Base-by-base conservation (phyloP, 2,888 invertebrate genomes). In the Drepanosiphum platanoidis region DNA sequence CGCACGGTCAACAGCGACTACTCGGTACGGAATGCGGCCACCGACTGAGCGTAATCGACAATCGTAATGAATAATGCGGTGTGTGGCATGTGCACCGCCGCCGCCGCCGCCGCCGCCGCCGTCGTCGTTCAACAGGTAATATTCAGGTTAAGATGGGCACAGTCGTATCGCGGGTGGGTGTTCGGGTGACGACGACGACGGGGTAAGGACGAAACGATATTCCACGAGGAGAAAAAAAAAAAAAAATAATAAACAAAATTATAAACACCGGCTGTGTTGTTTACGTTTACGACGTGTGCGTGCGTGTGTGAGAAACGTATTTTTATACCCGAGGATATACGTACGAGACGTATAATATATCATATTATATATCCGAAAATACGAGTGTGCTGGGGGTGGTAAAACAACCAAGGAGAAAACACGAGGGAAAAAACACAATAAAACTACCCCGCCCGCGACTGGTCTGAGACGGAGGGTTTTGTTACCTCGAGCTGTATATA, bases 101-200 rank as follows among this genome's bases (percentile, higher is more conserved):
- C 52, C 58, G 36, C n/a, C 1, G 58, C 36, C 61, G 75, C 64
- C 36, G 52, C 32, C 68, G 15, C 8, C 70, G 27, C 8, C 68
- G 36, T 18, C 39, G 7, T 1, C 34, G 81, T 42, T 83, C 72
- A 66, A 75, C 74, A 75, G 74, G 83, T 83, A 75, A 77, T 84
- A 84, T 84, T 84, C 84, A 77, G 84, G 84, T 84, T 84, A 84
- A 84, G 84, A 84, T 58, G 84, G 84, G 84, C 75, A 77, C 77
- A 77, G 81, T 27, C 36, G 68, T 66, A 39, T 4, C 68, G 68
- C 66, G 18, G 46, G n/a, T 46, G 74, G 72, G 72, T 3, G 80
- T 36, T 58, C 80, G 80, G 68, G 39, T 68, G 32, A 34, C 66
- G 66, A 39, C 42, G 46, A 13, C 46, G 32, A 32, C 66, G 66